Base-by-base conservation (phyloP, 2,888 invertebrate species). In the Lycophotia porphyrea region DNA sequence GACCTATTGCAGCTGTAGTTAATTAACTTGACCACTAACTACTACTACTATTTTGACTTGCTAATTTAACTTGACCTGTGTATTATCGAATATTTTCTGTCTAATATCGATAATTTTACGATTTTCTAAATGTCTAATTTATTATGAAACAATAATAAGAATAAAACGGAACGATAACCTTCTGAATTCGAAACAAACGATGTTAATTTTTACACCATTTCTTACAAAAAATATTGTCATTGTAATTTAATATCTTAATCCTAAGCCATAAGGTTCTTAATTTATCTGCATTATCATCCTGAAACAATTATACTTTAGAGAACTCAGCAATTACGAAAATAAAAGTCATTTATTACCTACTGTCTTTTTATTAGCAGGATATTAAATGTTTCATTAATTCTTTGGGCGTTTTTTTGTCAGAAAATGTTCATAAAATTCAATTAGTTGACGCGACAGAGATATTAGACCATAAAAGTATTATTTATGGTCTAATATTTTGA, bases 251-350 rank as follows among this genome's bases (percentile, higher is more conserved):
- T 66, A 74, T n/a, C 73, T 69, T 70, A 73, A 27, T 15, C 8
- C 58, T 9, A 4, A 5, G 8, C 0, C 8, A 55, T 69, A 71
- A 24, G 58, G 64, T 34, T 71, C 21, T 5, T 60, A 47, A 68
- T 69, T n/a, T 34, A 2, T 58, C 44, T 44, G 39, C 21, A 24
- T 34, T 13, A 27, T 47, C 7, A 5, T n/a, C 2, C 5, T 58
- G 27, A 31, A 70, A 71, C 72, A 83, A 79, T 83, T 72, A 79
- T 67, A 47, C 75, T 79, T 74, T 36, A 9, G 24, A 49, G 61
- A 27, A 58, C 80, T 63, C 65, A 79, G 75, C 75, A 70, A 70
- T 79, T 67, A 83, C 67, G 67, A 75, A 74, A 67, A 65, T 82
- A 78, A 65, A 74, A 74, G 39, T 78, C 39, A 52, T 74, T 74